Percentiles rank a stretch among this genome's conserved stretches.
Conservation (phyloP, 2,797 vertebrate species). For the Phylloscopus collybita region DNA sequence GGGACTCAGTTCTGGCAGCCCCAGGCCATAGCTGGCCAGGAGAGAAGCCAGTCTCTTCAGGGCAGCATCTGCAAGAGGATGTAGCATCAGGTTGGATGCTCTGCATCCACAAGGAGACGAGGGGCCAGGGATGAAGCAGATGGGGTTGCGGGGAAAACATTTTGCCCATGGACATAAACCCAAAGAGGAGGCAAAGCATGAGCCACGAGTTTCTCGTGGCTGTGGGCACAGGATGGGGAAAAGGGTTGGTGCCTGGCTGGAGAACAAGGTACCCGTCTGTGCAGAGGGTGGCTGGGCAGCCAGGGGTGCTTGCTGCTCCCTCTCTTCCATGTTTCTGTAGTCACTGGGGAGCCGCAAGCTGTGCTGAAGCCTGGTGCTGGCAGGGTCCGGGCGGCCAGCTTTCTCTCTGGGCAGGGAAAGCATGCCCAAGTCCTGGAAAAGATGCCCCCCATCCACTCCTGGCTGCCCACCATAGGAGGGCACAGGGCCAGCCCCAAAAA, state of each 20-base stretch:
- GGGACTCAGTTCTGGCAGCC: slow-evolving; percentile 86
- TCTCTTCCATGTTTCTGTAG: slow-evolving; percentile 56
- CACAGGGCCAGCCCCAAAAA: slow-evolving; percentile 66
- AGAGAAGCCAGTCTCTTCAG: slow-evolving; percentile 83
- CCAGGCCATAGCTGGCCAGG: slow-evolving; percentile 83
- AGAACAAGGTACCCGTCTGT: slow-evolving; percentile 35
- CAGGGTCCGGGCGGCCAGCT: slow-evolving; percentile 56
- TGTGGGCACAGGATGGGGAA: background rate
- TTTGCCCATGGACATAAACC: background rate
- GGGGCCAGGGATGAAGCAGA: background rate
- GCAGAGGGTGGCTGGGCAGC: background rate
- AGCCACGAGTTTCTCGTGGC: rapidly evolving
- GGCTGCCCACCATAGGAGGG: slow-evolving; percentile 71
- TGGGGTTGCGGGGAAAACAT: rapidly evolving
- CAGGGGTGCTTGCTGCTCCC: slow-evolving; percentile 13
- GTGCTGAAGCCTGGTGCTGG: slow-evolving; percentile 64
- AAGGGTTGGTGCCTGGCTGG: background rate
- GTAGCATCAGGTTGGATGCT: background rate
- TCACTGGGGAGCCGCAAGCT: slow-evolving; percentile 49
- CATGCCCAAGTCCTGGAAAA: slow-evolving; percentile 86
- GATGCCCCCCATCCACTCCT: slow-evolving; percentile 76
- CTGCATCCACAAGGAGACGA: rapidly evolving
- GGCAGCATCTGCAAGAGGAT: slow-evolving; percentile 76
- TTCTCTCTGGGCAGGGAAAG: slow-evolving; percentile 82
- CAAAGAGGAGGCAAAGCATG: background rate